Evolutionary conservation across 2,888 invertebrate species (phyloP), one percentile per base, ranked within the genome.

Genomic region (Cephus sareptanus): DNA sequence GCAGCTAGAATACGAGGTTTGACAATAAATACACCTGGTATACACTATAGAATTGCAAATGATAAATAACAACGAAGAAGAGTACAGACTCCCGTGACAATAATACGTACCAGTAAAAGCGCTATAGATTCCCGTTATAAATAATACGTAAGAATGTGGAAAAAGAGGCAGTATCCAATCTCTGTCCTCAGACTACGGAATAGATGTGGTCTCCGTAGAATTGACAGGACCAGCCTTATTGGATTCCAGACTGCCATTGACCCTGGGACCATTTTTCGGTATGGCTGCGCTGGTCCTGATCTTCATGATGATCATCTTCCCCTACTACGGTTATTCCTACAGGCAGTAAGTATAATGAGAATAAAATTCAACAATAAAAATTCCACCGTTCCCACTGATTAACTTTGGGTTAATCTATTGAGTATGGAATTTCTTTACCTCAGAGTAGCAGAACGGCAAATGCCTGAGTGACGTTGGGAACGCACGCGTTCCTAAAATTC

Each of bases 301-400:
- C 0, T 73, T 89, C 1, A 75, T 90, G 30, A 74, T 90, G 31
- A 23, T 85, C 2, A 81, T 77, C 4, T 86, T 88, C 35, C 80
- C 85, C 0, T 85, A 84, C 70, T 89, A 85, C 34, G 90, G 89
- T 35, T 90, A 91, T 77, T 83, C 88, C 2, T 84, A 84, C 73
- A 76, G 79, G 4, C 83, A 88, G 91, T 91, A 84, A 90, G 91
- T 90, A 82, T 3, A 56, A 23, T 23, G 6, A 56, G 15, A 23
- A 56, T 56, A 23, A 23, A 23, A 56, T 56, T 15, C 23, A 15
- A 2, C 56, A 56, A 56, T 56, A 23, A 56, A 56, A 56, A 56
- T 56, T 56, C 56, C 56, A 56, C 23, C 23, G 56, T 56, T 56
- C 23, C 56, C 56, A 23, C 56, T 23, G 56, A 56, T 23, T 56